These are phyloP conservation scores for Toxotes lorentzi DNA, from an alignment of 2,797 vertebrate species.

Conservation along the genomic window DNA sequence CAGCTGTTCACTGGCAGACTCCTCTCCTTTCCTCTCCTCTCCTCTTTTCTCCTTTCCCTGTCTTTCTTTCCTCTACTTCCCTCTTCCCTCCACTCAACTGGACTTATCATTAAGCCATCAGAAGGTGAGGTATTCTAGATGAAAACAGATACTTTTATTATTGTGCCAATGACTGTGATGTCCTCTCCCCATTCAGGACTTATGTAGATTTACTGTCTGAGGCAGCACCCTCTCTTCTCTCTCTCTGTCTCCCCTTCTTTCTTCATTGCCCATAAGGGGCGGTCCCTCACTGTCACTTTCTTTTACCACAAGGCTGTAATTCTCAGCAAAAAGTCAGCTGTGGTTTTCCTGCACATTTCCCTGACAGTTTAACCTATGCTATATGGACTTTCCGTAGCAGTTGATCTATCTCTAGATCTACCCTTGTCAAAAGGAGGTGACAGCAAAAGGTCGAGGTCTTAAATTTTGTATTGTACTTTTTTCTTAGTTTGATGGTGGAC, in stretches of 20 bases:
- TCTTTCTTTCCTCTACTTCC: conserved; percentile 13
- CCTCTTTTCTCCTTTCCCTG: conserved; percentile 17
- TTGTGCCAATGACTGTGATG: conserved; percentile 50
- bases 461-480: conserved; percentile 1
- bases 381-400: conserved; percentile 53
- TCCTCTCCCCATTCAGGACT: conserved; percentile 45
- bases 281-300: conserved; percentile 50
- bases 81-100: conserved; percentile 54
- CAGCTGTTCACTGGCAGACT: conserved; percentile 85
- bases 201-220: conserved; percentile 55
- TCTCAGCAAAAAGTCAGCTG: conserved; percentile 70
- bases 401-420: conserved; percentile 26
- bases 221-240: conserved; percentile 25
- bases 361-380: conserved; percentile 65
- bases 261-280: conserved; percentile 38
- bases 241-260: conserved; percentile 36
- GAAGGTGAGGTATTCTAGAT: conserved; percentile 66
- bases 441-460: conserved; percentile 24
- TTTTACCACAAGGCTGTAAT: conserved; percentile 68
- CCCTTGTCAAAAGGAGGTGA: conserved; percentile 15
- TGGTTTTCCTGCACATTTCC: conserved; percentile 69
- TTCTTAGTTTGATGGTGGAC: conserved; percentile 28
- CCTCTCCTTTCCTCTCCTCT: conserved; percentile 52
- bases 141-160: conserved; percentile 74
- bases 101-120: conserved; percentile 72